These are phyloP conservation scores for Platyscapa corneri DNA, from an alignment of 1,140 invertebrate species.

Conservation along the genomic window DNA sequence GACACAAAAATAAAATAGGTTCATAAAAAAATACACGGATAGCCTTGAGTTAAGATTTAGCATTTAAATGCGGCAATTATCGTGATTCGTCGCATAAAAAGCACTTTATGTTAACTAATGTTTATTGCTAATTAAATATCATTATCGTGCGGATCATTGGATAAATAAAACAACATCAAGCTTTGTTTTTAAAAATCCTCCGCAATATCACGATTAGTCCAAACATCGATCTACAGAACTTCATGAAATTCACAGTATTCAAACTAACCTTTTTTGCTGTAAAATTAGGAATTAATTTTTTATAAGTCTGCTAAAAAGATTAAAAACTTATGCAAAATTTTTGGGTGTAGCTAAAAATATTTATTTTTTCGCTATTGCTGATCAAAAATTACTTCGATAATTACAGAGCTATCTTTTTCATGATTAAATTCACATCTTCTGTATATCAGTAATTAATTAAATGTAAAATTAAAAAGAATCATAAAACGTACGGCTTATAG, in stretches of 20 bases:
- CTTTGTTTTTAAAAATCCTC: not conserved
- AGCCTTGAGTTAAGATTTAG: not conserved
- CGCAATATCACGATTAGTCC: not conserved
- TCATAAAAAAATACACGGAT: not conserved
- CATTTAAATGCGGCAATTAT: not conserved
- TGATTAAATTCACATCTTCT: too few relatives aligned
- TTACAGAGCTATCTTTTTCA: too few relatives aligned
- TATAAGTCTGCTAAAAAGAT: not conserved
- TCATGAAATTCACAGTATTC: not conserved
- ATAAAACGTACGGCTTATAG: too few relatives aligned
- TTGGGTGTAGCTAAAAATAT: too few relatives aligned
- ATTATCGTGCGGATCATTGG: not conserved
- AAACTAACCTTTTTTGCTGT: not conserved
- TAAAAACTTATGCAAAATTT: not conserved
- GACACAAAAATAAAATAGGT: not conserved
- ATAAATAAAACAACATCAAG: not conserved
- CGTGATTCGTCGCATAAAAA: not conserved
- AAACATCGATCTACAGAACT: not conserved
- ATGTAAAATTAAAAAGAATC: not conserved
- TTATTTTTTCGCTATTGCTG: too few relatives aligned
- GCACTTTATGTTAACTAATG: not conserved
- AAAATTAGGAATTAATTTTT: not conserved
- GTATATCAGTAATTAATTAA: not conserved
- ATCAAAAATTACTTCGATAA: too few relatives aligned
- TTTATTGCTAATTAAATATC: conserved; percentile 10